phyloP scores from a whole-genome alignment of 1,140 invertebrate genomes.

The Anoplophora glabripennis region DNA sequence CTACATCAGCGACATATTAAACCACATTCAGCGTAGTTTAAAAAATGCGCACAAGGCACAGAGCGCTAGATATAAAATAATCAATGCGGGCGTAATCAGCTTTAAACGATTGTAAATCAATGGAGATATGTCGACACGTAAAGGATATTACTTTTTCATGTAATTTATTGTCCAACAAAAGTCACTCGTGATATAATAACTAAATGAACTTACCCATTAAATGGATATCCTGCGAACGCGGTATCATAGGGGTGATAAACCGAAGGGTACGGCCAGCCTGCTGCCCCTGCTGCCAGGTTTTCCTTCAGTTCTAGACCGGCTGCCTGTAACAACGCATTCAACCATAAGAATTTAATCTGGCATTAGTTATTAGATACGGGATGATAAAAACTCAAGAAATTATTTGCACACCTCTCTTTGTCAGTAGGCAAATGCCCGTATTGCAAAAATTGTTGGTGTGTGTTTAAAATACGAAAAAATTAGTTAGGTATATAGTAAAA shows the following conservation, averaged over 20 bases:
- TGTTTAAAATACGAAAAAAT: no score
- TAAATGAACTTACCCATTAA: conserved; percentile 76
- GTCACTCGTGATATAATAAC: conserved; percentile 13
- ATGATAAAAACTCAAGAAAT: no score
- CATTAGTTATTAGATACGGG: no score
- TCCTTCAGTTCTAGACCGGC: conserved; percentile 82
- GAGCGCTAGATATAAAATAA: neutral
- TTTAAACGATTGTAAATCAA: neutral
- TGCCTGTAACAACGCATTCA: conserved; percentile 36
- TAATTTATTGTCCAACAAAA: conserved; percentile 12
- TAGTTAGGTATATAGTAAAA: no score
- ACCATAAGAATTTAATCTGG: no score
- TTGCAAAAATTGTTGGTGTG: no score
- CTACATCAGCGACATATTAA: no score
- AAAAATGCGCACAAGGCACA: neutral
- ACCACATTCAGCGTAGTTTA: no score
- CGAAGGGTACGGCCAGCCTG: conserved; percentile 80
- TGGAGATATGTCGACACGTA: neutral
- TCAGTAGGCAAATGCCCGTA: no score
- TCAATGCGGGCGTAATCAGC: neutral
- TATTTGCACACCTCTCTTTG: no score
- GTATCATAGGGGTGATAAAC: conserved; percentile 88
- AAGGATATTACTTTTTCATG: neutral
- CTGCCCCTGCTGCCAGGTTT: conserved; percentile 76
- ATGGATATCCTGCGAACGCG: conserved; percentile 84